Conservation (phyloP, 1,140 invertebrate species). For the Neodiprion lecontei region DNA sequence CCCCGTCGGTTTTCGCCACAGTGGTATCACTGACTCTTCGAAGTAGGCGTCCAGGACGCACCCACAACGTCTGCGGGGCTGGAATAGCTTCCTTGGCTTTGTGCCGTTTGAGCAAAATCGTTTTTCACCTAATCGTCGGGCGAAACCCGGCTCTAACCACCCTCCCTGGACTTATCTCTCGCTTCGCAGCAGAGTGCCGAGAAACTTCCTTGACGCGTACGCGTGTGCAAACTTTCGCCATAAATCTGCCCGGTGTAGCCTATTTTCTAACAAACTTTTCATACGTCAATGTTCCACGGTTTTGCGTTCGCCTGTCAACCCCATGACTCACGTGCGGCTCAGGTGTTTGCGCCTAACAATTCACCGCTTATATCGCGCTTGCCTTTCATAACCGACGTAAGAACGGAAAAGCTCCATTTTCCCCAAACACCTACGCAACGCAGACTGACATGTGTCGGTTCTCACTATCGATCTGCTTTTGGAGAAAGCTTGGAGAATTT, state of each 20-base stretch:
- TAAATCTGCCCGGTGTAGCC: neutral
- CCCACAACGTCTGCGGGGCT: neutral
- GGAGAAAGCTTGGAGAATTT: too few relatives aligned
- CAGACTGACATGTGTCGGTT: too few relatives aligned
- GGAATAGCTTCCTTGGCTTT: neutral
- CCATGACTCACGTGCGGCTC: neutral
- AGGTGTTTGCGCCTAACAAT: neutral
- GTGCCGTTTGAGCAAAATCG: neutral
- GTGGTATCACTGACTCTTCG: too few relatives aligned
- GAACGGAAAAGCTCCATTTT: too few relatives aligned
- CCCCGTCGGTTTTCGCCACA: too few relatives aligned
- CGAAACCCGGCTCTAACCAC: neutral
- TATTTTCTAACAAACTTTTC: conserved; percentile 2
- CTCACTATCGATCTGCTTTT: too few relatives aligned
- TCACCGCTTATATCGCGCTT: neutral
- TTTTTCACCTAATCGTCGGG: conserved; percentile 1
- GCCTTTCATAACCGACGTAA: too few relatives aligned
- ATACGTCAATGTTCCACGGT: neutral
- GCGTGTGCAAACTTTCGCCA: neutral
- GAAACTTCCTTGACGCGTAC: neutral
- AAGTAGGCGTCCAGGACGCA: neutral
- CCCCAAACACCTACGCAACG: too few relatives aligned
- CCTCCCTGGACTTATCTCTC: neutral
- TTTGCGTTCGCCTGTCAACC: neutral
- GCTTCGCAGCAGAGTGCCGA: neutral